Percentiles rank a stretch among this genome's conserved stretches.
Conservation (phyloP, 2,113 vertebrate genomes). For the Syrmaticus mikado region DNA sequence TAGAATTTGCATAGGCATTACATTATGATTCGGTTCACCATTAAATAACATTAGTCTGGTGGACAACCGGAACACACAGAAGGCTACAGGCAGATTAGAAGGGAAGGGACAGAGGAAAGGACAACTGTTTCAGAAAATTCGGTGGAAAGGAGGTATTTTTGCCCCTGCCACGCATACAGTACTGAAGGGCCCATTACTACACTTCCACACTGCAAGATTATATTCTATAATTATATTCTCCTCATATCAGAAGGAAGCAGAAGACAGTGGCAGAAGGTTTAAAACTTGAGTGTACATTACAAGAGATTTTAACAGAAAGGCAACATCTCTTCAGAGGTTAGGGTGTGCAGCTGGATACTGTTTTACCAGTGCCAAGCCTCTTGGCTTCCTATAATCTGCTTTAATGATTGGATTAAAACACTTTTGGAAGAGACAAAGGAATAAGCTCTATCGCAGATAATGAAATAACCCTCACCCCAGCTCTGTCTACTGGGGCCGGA, state of each 20-base stretch:
- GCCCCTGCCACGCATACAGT: not conserved
- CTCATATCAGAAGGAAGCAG: not conserved
- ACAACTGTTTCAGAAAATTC: not conserved
- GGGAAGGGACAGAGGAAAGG: not conserved
- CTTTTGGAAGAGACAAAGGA: not conserved
- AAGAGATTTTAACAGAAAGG: not conserved
- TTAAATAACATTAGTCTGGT: slow-evolving; percentile 7
- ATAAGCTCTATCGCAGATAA: not conserved
- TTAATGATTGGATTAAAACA: not conserved
- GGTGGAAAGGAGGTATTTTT: not conserved
- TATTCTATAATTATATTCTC: not conserved
- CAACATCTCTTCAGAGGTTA: not conserved
- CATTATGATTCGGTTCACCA: not conserved
- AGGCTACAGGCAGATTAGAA: not conserved
- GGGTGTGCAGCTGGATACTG: not conserved
- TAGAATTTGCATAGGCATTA: not conserved
- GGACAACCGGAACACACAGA: slow-evolving; percentile 4
- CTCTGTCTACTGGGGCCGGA: not conserved
- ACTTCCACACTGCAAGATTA: not conserved
- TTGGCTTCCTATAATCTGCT: not conserved
- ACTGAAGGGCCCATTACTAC: not conserved
- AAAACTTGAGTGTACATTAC: not conserved
- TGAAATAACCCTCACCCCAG: not conserved
- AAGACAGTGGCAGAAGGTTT: not conserved
- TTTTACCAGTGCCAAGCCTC: not conserved